Conservation (phyloP, 2,113 vertebrate genomes). For the Grammomys dolichurus region DNA sequence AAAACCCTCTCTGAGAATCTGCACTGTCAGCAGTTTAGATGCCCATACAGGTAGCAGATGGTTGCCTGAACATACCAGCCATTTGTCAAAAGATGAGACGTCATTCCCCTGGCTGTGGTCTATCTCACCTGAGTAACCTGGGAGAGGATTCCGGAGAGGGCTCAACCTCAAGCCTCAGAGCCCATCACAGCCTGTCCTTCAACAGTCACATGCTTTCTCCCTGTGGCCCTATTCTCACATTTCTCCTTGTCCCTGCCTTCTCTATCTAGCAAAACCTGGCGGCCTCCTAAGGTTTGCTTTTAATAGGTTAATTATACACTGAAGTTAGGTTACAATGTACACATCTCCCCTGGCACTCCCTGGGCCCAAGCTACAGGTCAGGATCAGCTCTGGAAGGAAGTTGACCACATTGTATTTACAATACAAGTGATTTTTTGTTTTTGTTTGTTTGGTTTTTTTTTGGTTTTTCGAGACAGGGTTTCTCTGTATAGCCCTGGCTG, state of each 20-base stretch:
- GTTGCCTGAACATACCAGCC: rapidly evolving
- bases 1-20: not conserved
- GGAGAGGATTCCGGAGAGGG: not conserved
- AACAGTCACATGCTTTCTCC: too few species aligned
- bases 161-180: not conserved
- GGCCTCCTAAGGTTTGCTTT: not conserved
- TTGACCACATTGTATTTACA: too few species aligned
- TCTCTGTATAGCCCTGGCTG: too few species aligned
- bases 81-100: not conserved
- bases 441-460: too few species aligned
- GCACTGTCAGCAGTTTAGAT: not conserved
- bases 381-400: not conserved
- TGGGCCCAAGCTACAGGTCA: not conserved
- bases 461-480: too few species aligned
- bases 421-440: not conserved
- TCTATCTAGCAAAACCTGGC: not conserved
- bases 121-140: rapidly evolving
- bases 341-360: not conserved
- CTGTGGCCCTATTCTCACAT: not conserved
- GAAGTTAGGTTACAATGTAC: not conserved
- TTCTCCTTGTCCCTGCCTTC: not conserved
- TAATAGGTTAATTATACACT: not conserved
- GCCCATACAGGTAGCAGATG: not conserved
- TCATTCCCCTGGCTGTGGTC: not conserved
- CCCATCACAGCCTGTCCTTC: not conserved